Percentiles rank a stretch among this genome's conserved stretches.
These are phyloP conservation scores for Lates calcarifer DNA, from an alignment of 2,113 vertebrate genomes.

Conservation along the genomic window DNA sequence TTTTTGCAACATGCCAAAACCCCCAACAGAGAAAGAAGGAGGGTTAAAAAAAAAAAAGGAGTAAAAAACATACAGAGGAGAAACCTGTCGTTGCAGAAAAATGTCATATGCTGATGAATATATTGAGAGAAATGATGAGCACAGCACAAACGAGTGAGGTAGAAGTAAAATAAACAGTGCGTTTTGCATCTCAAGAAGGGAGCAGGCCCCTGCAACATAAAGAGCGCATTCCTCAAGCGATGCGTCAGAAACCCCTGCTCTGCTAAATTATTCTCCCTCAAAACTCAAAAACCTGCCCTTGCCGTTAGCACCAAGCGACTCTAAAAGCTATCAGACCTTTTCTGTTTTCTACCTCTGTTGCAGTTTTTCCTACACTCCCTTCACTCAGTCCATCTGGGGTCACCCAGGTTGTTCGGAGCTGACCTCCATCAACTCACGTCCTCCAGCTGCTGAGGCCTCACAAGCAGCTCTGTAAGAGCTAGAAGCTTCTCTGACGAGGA, in stretches of 20 bases:
- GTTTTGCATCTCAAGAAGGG: constrained; percentile 18
- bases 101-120: constrained; percentile 20
- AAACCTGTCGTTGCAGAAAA: constrained; percentile 31
- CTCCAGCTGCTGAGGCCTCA: constrained; percentile 35
- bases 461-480: neutral
- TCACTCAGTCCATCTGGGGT: constrained; percentile 22
- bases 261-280: constrained; percentile 39
- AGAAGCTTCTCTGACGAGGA: constrained; percentile 44
- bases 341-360: constrained; percentile 43
- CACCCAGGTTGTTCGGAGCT: constrained; percentile 28
- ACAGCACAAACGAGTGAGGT: constrained; percentile 32
- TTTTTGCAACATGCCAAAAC: constrained; percentile 36
- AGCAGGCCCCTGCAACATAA: constrained; percentile 15
- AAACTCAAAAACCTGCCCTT: neutral
- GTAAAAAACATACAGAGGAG: constrained; percentile 26
- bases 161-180: constrained; percentile 31
- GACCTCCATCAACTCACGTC: constrained; percentile 24
- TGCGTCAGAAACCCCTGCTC: constrained; percentile 7
- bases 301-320: constrained; percentile 4
- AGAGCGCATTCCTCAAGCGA: constrained; percentile 50
- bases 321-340: neutral
- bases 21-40: constrained; percentile 20
- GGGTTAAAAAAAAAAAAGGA: constrained; percentile 23
- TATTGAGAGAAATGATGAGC: constrained; percentile 37
- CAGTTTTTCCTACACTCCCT: constrained; percentile 35